Conservation (phyloP, 2,888 invertebrate species). For the Melanargia galathea region DNA sequence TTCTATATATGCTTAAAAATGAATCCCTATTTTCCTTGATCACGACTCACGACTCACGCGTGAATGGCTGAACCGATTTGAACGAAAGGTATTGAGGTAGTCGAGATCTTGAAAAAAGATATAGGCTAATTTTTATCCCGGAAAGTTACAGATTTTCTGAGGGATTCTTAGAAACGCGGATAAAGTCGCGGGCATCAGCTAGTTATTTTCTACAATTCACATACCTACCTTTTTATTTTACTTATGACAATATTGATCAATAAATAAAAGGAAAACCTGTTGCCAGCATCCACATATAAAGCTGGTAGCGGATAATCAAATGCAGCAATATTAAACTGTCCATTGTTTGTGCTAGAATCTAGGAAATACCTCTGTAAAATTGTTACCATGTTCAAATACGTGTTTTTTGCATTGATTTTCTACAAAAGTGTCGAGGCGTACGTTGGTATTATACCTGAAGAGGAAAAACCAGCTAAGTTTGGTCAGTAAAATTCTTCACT, state of each 20-base stretch:
- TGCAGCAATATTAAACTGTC: not conserved
- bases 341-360: conserved; percentile 3
- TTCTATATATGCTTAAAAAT: too few relatives aligned
- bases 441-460: conserved; percentile 27
- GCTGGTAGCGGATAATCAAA: not conserved
- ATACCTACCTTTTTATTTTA: not conserved
- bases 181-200: too few relatives aligned
- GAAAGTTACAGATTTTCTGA: too few relatives aligned
- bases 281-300: conserved; percentile 13
- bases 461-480: conserved; percentile 34
- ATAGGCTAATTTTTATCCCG: too few relatives aligned
- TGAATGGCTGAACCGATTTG: too few relatives aligned
- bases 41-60: too few relatives aligned
- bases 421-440: conserved; percentile 27
- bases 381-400: conserved; percentile 22
- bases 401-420: conserved; percentile 16
- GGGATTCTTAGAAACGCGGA: too few relatives aligned
- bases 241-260: not conserved
- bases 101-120: too few relatives aligned
- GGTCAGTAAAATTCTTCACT: conserved; percentile 27
- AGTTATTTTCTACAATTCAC: too few relatives aligned
- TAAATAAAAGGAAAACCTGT: conserved; percentile 3
- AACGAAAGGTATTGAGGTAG: too few relatives aligned
- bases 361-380: not conserved
- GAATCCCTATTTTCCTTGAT: too few relatives aligned